Evolutionary conservation across 1,140 invertebrate genomes (phyloP), one percentile per base, ranked within the genome.

Genomic region (Macrobrachium nipponense): DNA sequence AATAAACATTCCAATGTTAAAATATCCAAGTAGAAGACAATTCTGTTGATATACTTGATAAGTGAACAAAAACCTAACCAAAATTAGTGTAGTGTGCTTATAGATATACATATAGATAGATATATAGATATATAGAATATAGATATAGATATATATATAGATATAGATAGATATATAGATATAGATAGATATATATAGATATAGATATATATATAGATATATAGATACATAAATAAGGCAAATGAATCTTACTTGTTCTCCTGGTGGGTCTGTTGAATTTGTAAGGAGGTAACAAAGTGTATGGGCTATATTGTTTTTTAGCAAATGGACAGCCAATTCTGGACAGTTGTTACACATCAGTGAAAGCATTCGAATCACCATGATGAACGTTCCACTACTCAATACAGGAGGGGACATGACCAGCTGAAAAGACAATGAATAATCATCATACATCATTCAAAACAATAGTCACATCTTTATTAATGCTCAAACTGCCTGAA

Each of bases 311-410:
- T 98, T 98, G 91, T 98, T 96, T 91, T 97, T 96, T 18, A 99
- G 92, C 68, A 99, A 92, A 23, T 96, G 94, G 75, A 98, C 94
- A 79, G 98, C 97, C 89, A 99, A 92, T 91, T 97, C 96, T 20
- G 97, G 97, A 93, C 98, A 99, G 90, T 95, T 96, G 88, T 95
- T 94, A 91, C 97, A 99, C 96, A 99, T 97, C 84, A 98, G 94
- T 90, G 97, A 97, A 91, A 99, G 92, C 95, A 99, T 98, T 89
- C 97, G 94, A 89, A 99, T 94, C 73, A 99, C 97, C 90, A 96
- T 98, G 89, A 98, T 98, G 92, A 99, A 99, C 66, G 97, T 98
- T 81, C 94, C 94, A 78, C 96, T 97, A 90, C 96, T 98, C 62
- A 99, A 96, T 51, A 98, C 94, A 44, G 97, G 95, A 78, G 98